Evolutionary conservation across 1,140 invertebrate genomes (phyloP).

Genomic region (Sweltsa coloradensis): DNA sequence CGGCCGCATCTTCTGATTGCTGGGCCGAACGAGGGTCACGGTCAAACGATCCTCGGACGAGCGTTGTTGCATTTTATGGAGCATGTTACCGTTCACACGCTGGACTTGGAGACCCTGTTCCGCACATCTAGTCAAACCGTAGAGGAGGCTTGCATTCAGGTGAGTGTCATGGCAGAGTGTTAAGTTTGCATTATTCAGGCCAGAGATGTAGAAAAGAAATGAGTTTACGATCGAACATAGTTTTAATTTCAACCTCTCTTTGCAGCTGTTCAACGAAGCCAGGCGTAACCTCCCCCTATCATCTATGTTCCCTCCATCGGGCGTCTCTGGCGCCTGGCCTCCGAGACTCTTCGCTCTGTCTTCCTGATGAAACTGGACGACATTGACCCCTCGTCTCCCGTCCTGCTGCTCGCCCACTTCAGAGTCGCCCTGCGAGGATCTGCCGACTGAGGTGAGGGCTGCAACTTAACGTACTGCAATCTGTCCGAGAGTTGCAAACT

Average conservation of each 20-base stretch:
- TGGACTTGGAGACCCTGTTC: constrained; percentile 61
- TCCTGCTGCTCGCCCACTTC: constrained; percentile 64
- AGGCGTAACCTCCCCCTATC: constrained; percentile 57
- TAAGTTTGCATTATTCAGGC: too few relatives aligned
- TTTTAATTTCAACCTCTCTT: constrained; percentile 11
- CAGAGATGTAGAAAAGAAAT: too few relatives aligned
- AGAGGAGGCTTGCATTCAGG: constrained; percentile 71
- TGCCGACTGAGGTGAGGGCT: constrained; percentile 41
- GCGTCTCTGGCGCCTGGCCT: constrained; percentile 57
- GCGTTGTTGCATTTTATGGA: constrained; percentile 71
- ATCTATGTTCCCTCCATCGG: constrained; percentile 66
- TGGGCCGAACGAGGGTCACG: constrained; percentile 42
- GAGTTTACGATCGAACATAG: not conserved
- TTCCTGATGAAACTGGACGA: constrained; percentile 50
- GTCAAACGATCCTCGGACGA: constrained; percentile 62
- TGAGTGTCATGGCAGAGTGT: too few relatives aligned
- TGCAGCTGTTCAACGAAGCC: constrained; percentile 68
- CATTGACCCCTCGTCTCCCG: constrained; percentile 51
- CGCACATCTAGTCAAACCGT: constrained; percentile 56
- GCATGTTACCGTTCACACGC: constrained; percentile 61
- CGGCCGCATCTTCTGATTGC: constrained; percentile 48
- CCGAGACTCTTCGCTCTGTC: constrained; percentile 51
- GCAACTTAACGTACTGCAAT: too few relatives aligned
- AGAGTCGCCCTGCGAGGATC: constrained; percentile 35
- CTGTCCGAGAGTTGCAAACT: too few relatives aligned